phyloP scores from a whole-genome alignment of 2,113 vertebrate species.

The Oenanthe oenanthe region DNA sequence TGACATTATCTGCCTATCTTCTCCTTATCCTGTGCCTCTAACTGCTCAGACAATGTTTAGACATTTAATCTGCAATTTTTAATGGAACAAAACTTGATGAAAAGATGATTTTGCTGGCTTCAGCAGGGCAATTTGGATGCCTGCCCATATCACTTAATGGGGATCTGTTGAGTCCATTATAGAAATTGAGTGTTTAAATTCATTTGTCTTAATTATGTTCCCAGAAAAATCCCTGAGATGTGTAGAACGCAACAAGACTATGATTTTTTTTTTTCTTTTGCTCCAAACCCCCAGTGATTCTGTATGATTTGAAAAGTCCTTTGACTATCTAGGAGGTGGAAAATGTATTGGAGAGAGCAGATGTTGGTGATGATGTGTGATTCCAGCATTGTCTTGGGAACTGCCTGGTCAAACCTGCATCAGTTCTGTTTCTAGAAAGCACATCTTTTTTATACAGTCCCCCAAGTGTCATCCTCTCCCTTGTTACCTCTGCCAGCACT shows the following conservation, averaged over 20 bases:
- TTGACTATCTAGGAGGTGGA: not conserved
- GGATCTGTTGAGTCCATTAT: slow-evolving; percentile 45
- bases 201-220: slow-evolving; percentile 54
- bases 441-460: not conserved
- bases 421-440: not conserved
- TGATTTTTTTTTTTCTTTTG: not conserved
- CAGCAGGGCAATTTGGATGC: slow-evolving; percentile 39
- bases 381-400: not conserved
- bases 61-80: not conserved
- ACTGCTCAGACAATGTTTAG: not conserved
- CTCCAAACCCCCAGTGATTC: not conserved
- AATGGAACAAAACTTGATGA: slow-evolving; percentile 37
- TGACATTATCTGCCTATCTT: slow-evolving; percentile 27
- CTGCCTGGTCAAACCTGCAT: not conserved
- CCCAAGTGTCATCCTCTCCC: not conserved
- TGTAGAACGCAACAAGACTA: not conserved
- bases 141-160: not conserved
- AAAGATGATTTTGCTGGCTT: slow-evolving; percentile 44
- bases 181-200: slow-evolving; percentile 44
- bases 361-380: not conserved
- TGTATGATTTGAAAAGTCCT: not conserved
- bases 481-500: not conserved
- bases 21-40: slow-evolving; percentile 12
- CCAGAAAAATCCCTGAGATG: slow-evolving; percentile 5
- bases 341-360: not conserved